Conservation (phyloP, 2,113 vertebrate genomes). For the Xerus inauris region DNA sequence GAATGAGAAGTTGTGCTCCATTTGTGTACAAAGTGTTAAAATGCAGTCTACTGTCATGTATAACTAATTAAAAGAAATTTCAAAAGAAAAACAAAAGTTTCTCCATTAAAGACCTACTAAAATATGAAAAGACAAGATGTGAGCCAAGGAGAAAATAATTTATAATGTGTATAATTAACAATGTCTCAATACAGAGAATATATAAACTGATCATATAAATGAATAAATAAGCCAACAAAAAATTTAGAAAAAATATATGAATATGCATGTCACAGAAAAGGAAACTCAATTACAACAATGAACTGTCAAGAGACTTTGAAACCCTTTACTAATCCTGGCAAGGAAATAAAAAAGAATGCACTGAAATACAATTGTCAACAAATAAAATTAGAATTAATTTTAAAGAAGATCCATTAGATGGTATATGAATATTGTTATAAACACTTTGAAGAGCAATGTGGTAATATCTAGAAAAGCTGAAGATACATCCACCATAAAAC, state of each 20-base stretch:
- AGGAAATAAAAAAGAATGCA: not conserved
- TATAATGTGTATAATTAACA: not conserved
- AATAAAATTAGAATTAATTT: not conserved
- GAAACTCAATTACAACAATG: not conserved
- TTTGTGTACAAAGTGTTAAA: no score
- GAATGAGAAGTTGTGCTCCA: no score
- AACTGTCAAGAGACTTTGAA: not conserved
- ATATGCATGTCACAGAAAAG: not conserved
- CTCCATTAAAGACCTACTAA: not conserved
- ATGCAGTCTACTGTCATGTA: no score
- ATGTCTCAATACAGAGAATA: not conserved
- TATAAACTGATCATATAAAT: not conserved
- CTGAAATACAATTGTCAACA: not conserved
- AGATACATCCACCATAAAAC: not conserved
- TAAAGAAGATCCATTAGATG: not conserved
- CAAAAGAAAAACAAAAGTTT: not conserved
- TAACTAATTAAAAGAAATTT: no score
- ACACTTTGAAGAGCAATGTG: not conserved
- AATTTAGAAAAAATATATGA: not conserved
- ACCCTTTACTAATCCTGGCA: not conserved
- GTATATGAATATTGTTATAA: not conserved
- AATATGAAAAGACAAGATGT: not conserved
- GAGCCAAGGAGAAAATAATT: not conserved
- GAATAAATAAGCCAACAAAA: not conserved
- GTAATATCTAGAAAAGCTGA: not conserved